phyloP scores from a whole-genome alignment of 2,888 invertebrate genomes.

The Rhynchonema sp. region DNA sequence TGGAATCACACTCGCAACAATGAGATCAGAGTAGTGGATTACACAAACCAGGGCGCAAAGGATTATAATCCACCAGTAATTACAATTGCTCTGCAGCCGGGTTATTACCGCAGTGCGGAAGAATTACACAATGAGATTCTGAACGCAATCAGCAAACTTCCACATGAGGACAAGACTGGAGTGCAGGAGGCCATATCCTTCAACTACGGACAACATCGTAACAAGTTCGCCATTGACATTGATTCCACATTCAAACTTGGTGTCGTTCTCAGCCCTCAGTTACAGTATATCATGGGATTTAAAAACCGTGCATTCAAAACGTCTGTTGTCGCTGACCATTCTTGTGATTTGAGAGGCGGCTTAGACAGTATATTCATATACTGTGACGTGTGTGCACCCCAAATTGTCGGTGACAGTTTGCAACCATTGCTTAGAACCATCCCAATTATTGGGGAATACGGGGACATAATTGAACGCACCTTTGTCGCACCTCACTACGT shows the following conservation, averaged over 20 bases:
- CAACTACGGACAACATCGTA: too few species aligned
- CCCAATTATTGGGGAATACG: neutral
- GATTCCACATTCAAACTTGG: neutral
- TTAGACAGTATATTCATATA: slow-evolving; percentile 1
- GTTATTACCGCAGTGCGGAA: too few species aligned
- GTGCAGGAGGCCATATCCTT: too few species aligned
- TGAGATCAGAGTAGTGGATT: neutral
- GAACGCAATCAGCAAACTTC: too few species aligned
- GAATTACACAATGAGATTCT: too few species aligned
- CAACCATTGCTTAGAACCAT: neutral
- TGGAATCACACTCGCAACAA: neutral
- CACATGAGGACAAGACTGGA: too few species aligned
- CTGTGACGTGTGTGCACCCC: neutral
- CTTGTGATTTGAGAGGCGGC: slow-evolving; percentile 1
- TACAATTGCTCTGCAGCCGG: too few species aligned
- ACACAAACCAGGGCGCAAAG: neutral
- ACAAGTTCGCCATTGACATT: too few species aligned
- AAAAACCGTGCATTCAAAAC: neutral
- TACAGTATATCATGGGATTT: neutral
- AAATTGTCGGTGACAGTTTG: neutral
- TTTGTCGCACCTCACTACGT: slow-evolving; percentile 2
- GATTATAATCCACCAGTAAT: too few species aligned
- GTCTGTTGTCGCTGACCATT: neutral
- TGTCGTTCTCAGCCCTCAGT: neutral
- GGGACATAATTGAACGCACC: neutral